Conservation (phyloP, 2,797 vertebrate genomes). For the Hoplostethus mediterraneus region DNA sequence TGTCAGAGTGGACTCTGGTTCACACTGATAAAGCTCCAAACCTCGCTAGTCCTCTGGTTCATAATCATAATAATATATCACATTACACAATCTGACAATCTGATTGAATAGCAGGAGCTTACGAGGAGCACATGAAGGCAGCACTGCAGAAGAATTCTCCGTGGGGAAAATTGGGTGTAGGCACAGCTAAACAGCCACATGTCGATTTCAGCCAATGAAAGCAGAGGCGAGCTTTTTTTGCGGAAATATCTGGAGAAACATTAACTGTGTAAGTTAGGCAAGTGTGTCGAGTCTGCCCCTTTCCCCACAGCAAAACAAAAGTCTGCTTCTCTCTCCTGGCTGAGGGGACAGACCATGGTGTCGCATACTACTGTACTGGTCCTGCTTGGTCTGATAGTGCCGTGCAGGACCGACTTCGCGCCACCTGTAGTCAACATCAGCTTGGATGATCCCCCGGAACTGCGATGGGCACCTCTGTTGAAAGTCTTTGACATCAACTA, state of each 20-base stretch:
- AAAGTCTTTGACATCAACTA: constrained; percentile 69
- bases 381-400: constrained; percentile 14
- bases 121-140: too few species aligned
- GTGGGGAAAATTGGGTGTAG: too few species aligned
- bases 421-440: constrained; percentile 78
- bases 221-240: not conserved
- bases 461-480: constrained; percentile 75
- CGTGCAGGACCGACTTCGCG: constrained; percentile 39
- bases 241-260: not conserved
- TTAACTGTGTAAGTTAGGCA: too few species aligned
- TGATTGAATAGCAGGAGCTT: too few species aligned
- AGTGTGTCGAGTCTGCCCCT: too few species aligned
- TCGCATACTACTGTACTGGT: constrained; percentile 10
- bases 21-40: too few species aligned
- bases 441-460: constrained; percentile 71
- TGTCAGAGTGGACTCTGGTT: too few species aligned
- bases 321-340: not conserved
- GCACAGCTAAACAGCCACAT: not conserved
- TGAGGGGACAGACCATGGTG: not conserved
- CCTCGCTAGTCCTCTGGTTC: too few species aligned
- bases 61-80: too few species aligned
- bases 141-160: too few species aligned
- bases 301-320: not conserved
- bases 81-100: too few species aligned
- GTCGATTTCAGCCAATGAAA: not conserved